Evolutionary conservation across 2,888 invertebrate genomes (phyloP).

Genomic region (Tinea trinotella): DNA sequence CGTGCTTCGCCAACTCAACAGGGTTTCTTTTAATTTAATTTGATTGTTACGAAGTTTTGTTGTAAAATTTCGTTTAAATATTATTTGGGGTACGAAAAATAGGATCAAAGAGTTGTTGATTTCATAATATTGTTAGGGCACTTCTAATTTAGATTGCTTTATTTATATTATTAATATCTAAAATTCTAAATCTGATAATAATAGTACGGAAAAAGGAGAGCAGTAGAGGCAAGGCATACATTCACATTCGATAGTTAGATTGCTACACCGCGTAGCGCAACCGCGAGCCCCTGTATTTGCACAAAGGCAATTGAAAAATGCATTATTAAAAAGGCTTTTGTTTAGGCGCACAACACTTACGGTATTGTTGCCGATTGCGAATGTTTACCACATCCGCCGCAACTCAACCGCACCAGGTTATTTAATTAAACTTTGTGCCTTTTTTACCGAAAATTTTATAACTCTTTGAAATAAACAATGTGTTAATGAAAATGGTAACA

Average conservation of each 20-base stretch:
- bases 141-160: not conserved
- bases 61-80: not conserved
- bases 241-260: constrained; percentile 15
- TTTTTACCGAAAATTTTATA: not conserved
- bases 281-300: constrained; percentile 56
- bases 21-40: constrained; percentile 16
- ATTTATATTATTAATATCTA: not conserved
- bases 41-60: not conserved
- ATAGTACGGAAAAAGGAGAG: not conserved
- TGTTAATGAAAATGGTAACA: too few species aligned
- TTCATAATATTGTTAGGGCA: not conserved
- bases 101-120: not conserved
- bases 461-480: not conserved
- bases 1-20: not conserved
- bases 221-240: not conserved
- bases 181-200: not conserved
- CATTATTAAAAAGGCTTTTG: constrained; percentile 70
- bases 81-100: not conserved
- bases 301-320: constrained; percentile 69
- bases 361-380: not conserved
- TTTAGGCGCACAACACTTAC: constrained; percentile 59
- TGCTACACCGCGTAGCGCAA: constrained; percentile 23
- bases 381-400: not conserved
- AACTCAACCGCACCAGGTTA: not conserved
- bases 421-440: constrained; percentile 1